phyloP scores from a whole-genome alignment of 2,113 vertebrate genomes.

The Podarcis raffonei region DNA sequence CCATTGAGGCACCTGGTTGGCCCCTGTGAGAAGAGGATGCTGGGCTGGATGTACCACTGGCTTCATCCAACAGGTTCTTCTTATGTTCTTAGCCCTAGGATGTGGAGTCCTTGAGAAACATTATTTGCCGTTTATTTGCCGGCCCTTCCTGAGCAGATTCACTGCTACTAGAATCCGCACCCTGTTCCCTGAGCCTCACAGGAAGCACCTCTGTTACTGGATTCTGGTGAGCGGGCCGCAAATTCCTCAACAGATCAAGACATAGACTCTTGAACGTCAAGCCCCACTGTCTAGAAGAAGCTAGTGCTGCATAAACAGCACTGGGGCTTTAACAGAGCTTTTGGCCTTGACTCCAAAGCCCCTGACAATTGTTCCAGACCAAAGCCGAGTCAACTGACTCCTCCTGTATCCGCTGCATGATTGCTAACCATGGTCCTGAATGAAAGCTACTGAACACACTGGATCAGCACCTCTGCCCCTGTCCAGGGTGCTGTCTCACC shows the following conservation, averaged over 20 bases:
- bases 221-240: neutral
- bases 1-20: too few relatives aligned
- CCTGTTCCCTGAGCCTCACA: neutral
- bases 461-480: neutral
- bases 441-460: neutral
- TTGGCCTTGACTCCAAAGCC: too few relatives aligned
- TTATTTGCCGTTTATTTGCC: neutral
- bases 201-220: neutral
- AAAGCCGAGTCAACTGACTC: neutral
- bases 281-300: too few relatives aligned
- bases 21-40: too few relatives aligned
- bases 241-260: neutral
- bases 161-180: neutral
- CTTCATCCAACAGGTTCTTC: too few relatives aligned
- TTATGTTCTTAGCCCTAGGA: neutral
- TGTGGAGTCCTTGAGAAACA: neutral
- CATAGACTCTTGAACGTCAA: neutral
- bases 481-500: neutral
- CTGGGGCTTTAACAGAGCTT: too few relatives aligned
- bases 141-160: neutral
- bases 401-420: neutral
- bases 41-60: too few relatives aligned
- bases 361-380: neutral
- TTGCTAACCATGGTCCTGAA: neutral
- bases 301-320: too few relatives aligned